These are phyloP conservation scores for Ecliptopera silaceata DNA, from an alignment of 2,888 invertebrate genomes.

Conservation along the genomic window DNA sequence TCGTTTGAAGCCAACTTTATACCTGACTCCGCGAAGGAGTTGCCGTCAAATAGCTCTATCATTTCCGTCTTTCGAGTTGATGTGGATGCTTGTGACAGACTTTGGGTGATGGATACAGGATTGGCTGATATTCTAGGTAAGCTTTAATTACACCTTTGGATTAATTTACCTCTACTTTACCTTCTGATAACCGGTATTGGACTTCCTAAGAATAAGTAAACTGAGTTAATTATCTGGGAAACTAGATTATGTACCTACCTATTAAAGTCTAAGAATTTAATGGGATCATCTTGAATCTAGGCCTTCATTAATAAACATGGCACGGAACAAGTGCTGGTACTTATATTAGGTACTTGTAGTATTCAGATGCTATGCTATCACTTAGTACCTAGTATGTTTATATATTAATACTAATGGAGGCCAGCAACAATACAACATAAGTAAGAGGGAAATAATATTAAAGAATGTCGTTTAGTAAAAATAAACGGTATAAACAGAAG, in stretches of 20 bases:
- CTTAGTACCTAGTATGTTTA: too few species aligned
- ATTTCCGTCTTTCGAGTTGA: slow-evolving; percentile 89
- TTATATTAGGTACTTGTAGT: not conserved
- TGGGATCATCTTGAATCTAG: not conserved
- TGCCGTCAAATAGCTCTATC: slow-evolving; percentile 84
- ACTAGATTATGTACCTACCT: not conserved
- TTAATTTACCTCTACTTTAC: too few species aligned
- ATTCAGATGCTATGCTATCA: not conserved
- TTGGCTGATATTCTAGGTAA: slow-evolving; percentile 88
- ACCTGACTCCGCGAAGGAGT: slow-evolving; percentile 71
- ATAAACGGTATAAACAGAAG: not conserved
- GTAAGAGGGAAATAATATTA: slow-evolving; percentile 5
- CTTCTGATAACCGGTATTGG: not conserved
- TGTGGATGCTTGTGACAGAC: slow-evolving; percentile 89
- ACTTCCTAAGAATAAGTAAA: not conserved
- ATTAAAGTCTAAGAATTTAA: not conserved
- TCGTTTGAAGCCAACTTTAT: slow-evolving; percentile 91
- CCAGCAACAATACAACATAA: not conserved
- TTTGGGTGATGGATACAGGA: slow-evolving; percentile 93
- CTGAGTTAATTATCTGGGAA: slow-evolving; percentile 9
- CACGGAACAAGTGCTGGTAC: slow-evolving; percentile 7
- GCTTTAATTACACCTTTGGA: too few species aligned
- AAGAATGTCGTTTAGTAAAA: not conserved
- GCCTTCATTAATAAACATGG: slow-evolving; percentile 19
- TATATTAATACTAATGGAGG: not conserved